phyloP scores from a whole-genome alignment of 2,113 vertebrate species.

The Epinephelus fuscoguttatus region DNA sequence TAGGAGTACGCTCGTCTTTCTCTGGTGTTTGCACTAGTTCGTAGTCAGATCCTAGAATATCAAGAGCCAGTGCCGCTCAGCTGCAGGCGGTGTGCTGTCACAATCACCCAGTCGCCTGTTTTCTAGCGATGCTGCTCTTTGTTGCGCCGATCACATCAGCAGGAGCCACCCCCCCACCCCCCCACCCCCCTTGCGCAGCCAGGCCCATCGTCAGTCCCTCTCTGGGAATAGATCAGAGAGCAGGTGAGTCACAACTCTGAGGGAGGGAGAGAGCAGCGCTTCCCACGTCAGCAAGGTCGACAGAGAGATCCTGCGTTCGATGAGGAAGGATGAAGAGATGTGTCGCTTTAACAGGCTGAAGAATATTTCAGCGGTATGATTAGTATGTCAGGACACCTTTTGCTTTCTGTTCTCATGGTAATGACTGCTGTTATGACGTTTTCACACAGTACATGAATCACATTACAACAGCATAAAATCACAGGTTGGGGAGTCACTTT shows the following conservation, averaged over 20 bases:
- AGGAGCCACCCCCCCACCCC: conserved; percentile 11
- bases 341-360: neutral
- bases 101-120: conserved; percentile 15
- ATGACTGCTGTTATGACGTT: neutral
- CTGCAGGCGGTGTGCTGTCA: conserved; percentile 17
- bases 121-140: conserved; percentile 54
- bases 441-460: conserved; percentile 11
- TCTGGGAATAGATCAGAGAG: conserved; percentile 76
- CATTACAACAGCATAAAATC: neutral
- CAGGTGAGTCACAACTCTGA: conserved; percentile 80
- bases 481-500: too few species aligned
- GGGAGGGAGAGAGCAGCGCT: conserved; percentile 45
- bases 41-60: conserved; percentile 16
- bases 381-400: conserved; percentile 9
- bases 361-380: conserved; percentile 19
- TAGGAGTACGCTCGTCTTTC: neutral
- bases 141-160: conserved; percentile 63
- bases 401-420: neutral
- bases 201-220: conserved; percentile 64
- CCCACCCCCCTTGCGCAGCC: conserved; percentile 40
- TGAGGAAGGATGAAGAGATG: conserved; percentile 26
- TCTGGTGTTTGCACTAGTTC: conserved; percentile 22
- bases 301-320: conserved; percentile 41
- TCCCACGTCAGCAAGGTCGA: conserved; percentile 72
- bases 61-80: neutral